A percentile compares a stretch with the other conserved stretches of the same genome.
Conservation (phyloP, 2,797 vertebrate genomes). For the Salmo trutta region DNA sequence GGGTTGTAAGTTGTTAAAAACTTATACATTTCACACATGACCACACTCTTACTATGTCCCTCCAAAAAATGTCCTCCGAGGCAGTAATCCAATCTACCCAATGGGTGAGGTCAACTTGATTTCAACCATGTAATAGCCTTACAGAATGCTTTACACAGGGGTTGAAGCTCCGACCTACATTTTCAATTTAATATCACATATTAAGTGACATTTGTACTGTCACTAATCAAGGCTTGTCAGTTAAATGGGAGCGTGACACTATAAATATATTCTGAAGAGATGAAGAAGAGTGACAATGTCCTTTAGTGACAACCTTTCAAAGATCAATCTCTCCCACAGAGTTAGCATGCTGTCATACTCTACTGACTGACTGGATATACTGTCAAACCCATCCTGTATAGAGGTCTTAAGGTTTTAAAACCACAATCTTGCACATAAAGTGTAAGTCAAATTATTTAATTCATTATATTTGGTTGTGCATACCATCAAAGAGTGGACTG, state of each 20-base stretch:
- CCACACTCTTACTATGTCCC: constrained; percentile 22
- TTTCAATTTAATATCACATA: constrained; percentile 39
- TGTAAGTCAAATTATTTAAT: too few relatives aligned
- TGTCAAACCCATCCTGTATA: not conserved
- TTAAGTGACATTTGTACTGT: constrained; percentile 42
- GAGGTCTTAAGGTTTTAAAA: not conserved
- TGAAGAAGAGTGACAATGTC: constrained; percentile 5
- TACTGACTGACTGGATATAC: not conserved
- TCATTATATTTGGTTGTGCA: too few relatives aligned
- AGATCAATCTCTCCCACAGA: constrained; percentile 34
- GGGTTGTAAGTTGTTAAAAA: constrained; percentile 47
- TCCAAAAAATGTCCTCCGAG: constrained; percentile 22
- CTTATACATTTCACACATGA: constrained; percentile 40
- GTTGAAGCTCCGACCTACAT: constrained; percentile 13
- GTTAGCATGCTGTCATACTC: constrained; percentile 25
- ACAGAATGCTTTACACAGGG: constrained; percentile 9
- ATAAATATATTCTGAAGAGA: constrained; percentile 34
- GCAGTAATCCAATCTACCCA: constrained; percentile 13
- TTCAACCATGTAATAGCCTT: constrained; percentile 25
- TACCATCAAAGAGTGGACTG: too few relatives aligned
- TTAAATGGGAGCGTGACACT: constrained; percentile 31
- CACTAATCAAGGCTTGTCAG: constrained; percentile 46
- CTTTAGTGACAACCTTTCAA: not conserved
- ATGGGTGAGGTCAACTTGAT: constrained; percentile 15
- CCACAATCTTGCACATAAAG: too few relatives aligned